These are phyloP conservation scores for Dendrocincla fuliginosa DNA, from an alignment of 2,797 vertebrate genomes.

Conservation along the genomic window DNA sequence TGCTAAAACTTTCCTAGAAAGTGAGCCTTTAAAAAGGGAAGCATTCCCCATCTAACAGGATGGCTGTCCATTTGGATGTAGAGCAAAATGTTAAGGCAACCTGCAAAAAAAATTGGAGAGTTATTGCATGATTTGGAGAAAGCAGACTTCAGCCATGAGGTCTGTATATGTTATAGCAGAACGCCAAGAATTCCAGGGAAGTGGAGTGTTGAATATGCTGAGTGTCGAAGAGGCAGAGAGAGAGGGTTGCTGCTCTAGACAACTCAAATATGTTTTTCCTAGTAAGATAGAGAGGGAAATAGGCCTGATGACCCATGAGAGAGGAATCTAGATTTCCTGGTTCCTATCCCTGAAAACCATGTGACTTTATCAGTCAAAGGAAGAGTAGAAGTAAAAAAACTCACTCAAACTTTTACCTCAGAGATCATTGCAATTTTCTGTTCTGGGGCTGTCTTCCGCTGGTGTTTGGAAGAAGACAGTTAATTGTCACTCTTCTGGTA, in stretches of 20 bases:
- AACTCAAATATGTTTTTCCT: neutral
- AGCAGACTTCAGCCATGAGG: neutral
- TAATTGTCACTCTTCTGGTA: neutral
- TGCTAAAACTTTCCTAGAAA: neutral
- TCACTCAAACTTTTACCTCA: neutral
- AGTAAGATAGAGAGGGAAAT: neutral
- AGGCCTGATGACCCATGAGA: neutral
- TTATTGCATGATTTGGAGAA: neutral
- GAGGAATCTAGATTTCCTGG: neutral
- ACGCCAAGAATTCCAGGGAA: neutral
- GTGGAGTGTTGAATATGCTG: neutral
- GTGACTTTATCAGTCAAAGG: neutral
- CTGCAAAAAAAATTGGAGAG: rapidly evolving
- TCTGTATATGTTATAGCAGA: neutral
- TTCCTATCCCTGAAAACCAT: neutral
- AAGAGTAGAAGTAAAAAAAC: neutral
- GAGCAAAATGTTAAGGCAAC: neutral
- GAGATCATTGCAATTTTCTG: neutral
- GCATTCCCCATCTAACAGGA: neutral
- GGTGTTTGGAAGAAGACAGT: neutral
- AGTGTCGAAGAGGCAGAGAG: neutral
- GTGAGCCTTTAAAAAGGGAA: neutral
- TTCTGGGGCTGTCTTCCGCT: neutral
- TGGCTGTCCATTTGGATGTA: neutral
- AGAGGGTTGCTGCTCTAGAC: neutral